Percentiles rank a stretch among this genome's conserved stretches.
phyloP scores from a whole-genome alignment of 1,140 invertebrate species.

The Panagrolaimus sp. region DNA sequence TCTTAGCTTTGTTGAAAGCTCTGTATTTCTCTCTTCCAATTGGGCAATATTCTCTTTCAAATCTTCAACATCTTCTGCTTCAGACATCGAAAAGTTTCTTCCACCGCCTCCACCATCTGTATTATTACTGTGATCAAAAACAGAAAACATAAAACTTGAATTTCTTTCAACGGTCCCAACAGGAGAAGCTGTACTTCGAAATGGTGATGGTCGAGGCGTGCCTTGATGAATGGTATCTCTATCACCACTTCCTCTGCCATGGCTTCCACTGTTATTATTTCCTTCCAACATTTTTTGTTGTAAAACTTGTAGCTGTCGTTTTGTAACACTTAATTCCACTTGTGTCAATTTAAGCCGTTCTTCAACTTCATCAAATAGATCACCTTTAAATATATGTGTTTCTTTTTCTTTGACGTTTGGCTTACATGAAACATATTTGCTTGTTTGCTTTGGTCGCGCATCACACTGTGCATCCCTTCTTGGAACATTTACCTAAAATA shows the following conservation, averaged over 20 bases:
- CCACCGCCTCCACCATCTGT: neutral
- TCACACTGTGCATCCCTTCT: slow-evolving; percentile 48
- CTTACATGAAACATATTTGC: slow-evolving; percentile 55
- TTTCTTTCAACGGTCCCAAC: no score
- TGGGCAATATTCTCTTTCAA: neutral
- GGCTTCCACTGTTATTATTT: no score
- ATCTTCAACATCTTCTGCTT: neutral
- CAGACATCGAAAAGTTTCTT: neutral
- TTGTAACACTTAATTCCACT: slow-evolving; percentile 30
- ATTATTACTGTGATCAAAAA: no score
- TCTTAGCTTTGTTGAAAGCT: neutral
- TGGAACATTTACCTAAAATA: slow-evolving; percentile 36
- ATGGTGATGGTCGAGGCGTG: no score
- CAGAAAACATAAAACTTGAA: no score
- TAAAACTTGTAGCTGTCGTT: slow-evolving; percentile 33
- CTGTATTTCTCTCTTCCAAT: slow-evolving; percentile 12
- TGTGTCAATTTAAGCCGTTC: slow-evolving; percentile 31
- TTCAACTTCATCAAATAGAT: slow-evolving; percentile 44
- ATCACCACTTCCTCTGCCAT: no score
- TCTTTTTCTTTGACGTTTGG: slow-evolving; percentile 43
- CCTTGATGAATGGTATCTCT: no score
- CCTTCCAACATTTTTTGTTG: slow-evolving; percentile 37
- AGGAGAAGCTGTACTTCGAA: no score
- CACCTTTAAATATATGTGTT: slow-evolving; percentile 29
- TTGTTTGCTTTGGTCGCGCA: slow-evolving; percentile 38